Conservation (phyloP, 2,888 invertebrate genomes). For the Caprella mutica region DNA sequence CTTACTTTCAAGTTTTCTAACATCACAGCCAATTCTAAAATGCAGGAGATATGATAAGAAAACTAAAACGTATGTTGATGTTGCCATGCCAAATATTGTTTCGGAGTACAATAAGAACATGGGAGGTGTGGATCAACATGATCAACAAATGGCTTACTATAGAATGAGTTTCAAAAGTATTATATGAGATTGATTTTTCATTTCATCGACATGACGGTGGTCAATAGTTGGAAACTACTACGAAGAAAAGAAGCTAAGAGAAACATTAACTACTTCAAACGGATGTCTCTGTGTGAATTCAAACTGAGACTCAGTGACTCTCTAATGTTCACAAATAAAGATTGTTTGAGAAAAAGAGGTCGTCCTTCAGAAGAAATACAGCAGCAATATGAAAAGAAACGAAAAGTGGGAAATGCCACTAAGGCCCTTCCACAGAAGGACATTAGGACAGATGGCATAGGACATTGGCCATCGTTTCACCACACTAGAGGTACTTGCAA, state of each 20-base stretch:
- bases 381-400: too few relatives aligned
- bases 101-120: slow-evolving; percentile 10
- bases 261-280: neutral
- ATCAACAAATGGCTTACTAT: slow-evolving; percentile 11
- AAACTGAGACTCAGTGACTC: too few relatives aligned
- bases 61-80: slow-evolving; percentile 12
- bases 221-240: slow-evolving; percentile 8
- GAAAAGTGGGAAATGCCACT: too few relatives aligned
- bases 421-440: too few relatives aligned
- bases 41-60: slow-evolving; percentile 16
- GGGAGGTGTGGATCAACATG: slow-evolving; percentile 12
- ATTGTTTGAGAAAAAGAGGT: too few relatives aligned
- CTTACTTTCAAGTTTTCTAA: slow-evolving; percentile 8
- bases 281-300: too few relatives aligned
- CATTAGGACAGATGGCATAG: too few relatives aligned
- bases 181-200: slow-evolving; percentile 10
- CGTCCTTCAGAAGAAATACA: too few relatives aligned
- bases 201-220: slow-evolving; percentile 10
- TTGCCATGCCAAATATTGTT: slow-evolving; percentile 12
- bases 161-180: slow-evolving; percentile 10
- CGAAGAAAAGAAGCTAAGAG: neutral
- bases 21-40: slow-evolving; percentile 2
- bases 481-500: too few relatives aligned
- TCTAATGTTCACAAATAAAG: too few relatives aligned
- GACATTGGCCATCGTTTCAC: too few relatives aligned